Base-by-base conservation (phyloP, 2,797 vertebrate genomes). In the Gallinago stenura region DNA sequence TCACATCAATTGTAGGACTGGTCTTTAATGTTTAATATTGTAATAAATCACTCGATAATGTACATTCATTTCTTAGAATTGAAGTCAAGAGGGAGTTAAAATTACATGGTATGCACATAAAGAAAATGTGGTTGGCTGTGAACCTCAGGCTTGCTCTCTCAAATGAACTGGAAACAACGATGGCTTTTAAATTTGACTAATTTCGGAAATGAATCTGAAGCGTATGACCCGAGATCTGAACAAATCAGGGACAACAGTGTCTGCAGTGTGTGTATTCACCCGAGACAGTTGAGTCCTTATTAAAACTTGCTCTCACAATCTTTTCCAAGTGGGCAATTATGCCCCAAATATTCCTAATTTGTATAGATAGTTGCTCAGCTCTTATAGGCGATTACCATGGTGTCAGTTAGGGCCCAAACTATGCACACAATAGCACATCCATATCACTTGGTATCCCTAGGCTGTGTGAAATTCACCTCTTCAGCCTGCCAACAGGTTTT, bases 401-500 rank as follows among this genome's bases (percentile, higher is more conserved):
- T 87, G 9, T 66, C 45, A 60, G 17, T 85, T 26, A 61, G 21
- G 31, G 31, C 46, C 35, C 41, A 43, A 45, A 35, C 39, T 72
- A 14, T 39, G 37, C 51, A 65, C 0, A 2, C 22, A 20, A 18
- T 84, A 53, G 31, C 21, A 28, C 31, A 73, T 46, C 56, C n/a
- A 54, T 3, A 2, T 83, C 30, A 16, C 31, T 75, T 65, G 57
- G 58, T 69, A 51, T 90, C 50, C 33, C 22, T 58, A 28, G 43
- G 28, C 58, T 86, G 80, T 72, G 30, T 78, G 81, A 94, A 94
- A 94, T 85, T 78, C 84, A 75, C 8, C n/a, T 90, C 43, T 92
- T 68, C 62, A 62, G n/a, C 69, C 43, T 76, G 48, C 16, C 1
- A 12, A 25, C 12, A 43, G 45, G 19, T 80, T 89, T 77, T 10